Base-by-base conservation (phyloP, 2,113 vertebrate species). In the Galbula dea region DNA sequence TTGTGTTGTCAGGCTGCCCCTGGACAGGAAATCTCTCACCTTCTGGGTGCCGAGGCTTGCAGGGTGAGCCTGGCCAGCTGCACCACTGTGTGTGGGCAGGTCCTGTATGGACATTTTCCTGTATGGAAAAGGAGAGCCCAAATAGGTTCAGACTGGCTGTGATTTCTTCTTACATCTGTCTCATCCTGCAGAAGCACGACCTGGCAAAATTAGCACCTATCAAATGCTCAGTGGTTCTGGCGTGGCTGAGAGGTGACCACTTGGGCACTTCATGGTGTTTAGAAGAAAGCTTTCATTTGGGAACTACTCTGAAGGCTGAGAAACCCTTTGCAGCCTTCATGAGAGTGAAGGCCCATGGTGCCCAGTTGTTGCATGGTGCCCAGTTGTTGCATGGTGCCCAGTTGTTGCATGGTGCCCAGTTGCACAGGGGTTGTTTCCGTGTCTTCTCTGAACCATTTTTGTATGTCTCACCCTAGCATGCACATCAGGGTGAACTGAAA, bases 11-110 rank as follows among this genome's bases (percentile, higher is more conserved):
- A 3, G 29, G 6, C 16, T 55, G 46, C 22, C 4, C 8, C 0
- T 1, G 17, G n/a, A 22, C 7, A 3, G 2, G 2, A 6, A 80
- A 36, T 18, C 46, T 67, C 43, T 3, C 1, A 1, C 32, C 17
- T 30, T 45, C n/a, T 75, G 65, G 46, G 34, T 0, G 6, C 4
- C 37, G 12, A 5, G 4, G 10, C 37, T 63, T 3, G 1, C 48
- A 9, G 51, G 15, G 12, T 36, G 77, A 34, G 37, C 29, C 26
- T 11, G 22, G 14, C 22, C 23, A 10, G 15, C 36, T 49, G 52
- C 5, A 3, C 41, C 1, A 1, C 1, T 26, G 26, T 32, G 9
- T 11, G 67, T 27, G 43, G 17, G 6, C 12, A 23, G n/a, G 51
- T 20, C 9, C 51, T 37, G 7, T 3, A 1, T 6, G 43, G 62